Evolutionary conservation across 2,797 vertebrate species (phyloP), one percentile per base, ranked within the genome.

Genomic region (Lutjanus argentimaculatus): DNA sequence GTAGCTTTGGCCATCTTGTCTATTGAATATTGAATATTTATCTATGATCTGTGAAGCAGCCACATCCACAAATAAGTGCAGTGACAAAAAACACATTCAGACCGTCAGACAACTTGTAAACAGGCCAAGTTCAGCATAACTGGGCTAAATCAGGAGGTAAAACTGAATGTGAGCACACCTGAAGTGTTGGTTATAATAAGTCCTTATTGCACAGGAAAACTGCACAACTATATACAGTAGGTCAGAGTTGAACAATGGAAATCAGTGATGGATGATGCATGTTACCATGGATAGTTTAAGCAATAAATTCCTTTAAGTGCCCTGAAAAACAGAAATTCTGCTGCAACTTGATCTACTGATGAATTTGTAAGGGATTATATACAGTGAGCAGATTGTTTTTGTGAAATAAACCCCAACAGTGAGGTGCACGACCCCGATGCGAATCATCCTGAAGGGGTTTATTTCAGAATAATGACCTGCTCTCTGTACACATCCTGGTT

Each of bases 261-360:
- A 51, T 36, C 14, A 69, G 65, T 42, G 52, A 30, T 36, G 12
- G 19, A 68, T 68, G 16, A 58, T 57, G 19, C 22, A 40, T 43
- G 42, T 59, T 79, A 21, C 25, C 16, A 16, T 5, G 0, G 22
- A 62, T 4, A 42, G 12, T 66, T 36, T 13, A 42, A 59, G 8
- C n/a, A 58, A 42, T 77, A 46, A 76, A n/a, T 61, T 6, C 2
- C 36, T 68, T n/a, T 42, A 42, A n/a, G 52, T 53, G 25, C 46
- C 56, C 36, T 68, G 21, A 58, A 61, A 52, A 19, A 40, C 19
- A 16, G 15, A 15, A 25, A 15, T 25, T 40, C 30, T 59, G 57
- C 57, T 11, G 58, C 58, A 42, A n/a, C 17, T 16, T 22, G 8
- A 52, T 21, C 19, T 21, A n/a, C 6, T 56, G 57, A 17, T 10